Evolutionary conservation across 2,888 invertebrate genomes (phyloP).

Genomic region (Drosophila anomelani): DNA sequence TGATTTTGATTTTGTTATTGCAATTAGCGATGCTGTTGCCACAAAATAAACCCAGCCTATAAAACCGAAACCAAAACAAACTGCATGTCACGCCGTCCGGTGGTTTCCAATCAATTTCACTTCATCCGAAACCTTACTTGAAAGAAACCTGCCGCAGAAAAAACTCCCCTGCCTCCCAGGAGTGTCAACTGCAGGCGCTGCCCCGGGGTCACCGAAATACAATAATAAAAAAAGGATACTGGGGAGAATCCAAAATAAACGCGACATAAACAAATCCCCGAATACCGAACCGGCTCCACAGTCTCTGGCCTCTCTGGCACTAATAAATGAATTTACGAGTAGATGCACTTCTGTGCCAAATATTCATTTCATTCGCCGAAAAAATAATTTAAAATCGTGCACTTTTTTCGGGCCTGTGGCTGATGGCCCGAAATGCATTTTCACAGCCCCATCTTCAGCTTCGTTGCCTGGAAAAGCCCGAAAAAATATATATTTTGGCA

Average conservation of each 20-base stretch:
- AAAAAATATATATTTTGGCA: slow-evolving; percentile 46
- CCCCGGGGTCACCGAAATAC: slow-evolving; percentile 26
- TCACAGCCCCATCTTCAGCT: slow-evolving; percentile 19
- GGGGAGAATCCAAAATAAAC: slow-evolving; percentile 31
- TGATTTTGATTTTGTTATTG: slow-evolving; percentile 59
- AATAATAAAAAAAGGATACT: slow-evolving; percentile 27
- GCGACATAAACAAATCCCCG: slow-evolving; percentile 70
- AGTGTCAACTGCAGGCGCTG: slow-evolving; percentile 45
- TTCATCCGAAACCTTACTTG: slow-evolving; percentile 64
- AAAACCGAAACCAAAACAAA: slow-evolving; percentile 27
- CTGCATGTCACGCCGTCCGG: slow-evolving; percentile 43
- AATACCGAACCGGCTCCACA: slow-evolving; percentile 18
- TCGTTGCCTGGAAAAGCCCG: slow-evolving; percentile 15
- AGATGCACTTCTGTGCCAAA: slow-evolving; percentile 76
- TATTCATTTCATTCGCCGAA: slow-evolving; percentile 51
- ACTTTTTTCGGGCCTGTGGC: slow-evolving; percentile 46
- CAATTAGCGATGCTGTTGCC: slow-evolving; percentile 59
- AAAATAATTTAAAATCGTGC: slow-evolving; percentile 64
- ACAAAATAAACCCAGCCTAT: slow-evolving; percentile 46
- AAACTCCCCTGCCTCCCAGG: slow-evolving; percentile 16
- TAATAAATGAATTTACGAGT: slow-evolving; percentile 84
- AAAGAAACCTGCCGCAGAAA: slow-evolving; percentile 61
- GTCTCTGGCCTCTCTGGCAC: slow-evolving; percentile 38
- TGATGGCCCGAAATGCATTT: slow-evolving; percentile 60
- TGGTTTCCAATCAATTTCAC: slow-evolving; percentile 75